phyloP scores from a whole-genome alignment of 2,797 vertebrate species.

The Lithobates pipiens region DNA sequence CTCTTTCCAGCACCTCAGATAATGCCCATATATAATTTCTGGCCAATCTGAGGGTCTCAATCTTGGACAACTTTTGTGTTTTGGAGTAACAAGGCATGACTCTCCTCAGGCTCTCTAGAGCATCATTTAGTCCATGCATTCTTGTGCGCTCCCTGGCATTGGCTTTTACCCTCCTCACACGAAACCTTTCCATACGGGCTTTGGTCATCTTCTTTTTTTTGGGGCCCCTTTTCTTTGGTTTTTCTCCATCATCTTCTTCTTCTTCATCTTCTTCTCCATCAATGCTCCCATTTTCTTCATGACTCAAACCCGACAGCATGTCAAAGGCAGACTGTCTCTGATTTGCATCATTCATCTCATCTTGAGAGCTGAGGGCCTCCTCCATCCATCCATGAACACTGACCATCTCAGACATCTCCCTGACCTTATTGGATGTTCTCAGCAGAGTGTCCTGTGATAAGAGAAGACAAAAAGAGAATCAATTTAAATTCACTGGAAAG shows the following conservation, averaged over 20 bases:
- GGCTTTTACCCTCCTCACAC: conserved; percentile 88
- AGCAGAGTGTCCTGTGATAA: conserved; percentile 80
- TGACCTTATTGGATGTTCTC: conserved; percentile 81
- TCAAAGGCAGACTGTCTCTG: conserved; percentile 72
- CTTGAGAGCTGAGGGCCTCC: conserved; percentile 81
- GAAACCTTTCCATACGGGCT: conserved; percentile 90
- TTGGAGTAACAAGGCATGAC: conserved; percentile 99
- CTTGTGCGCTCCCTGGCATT: conserved; percentile 93
- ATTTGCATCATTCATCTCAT: conserved; percentile 79
- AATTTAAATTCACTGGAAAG: background rate
- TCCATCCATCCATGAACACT: conserved; percentile 86
- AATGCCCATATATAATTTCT: conserved; percentile 98
- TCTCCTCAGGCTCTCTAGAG: conserved; percentile 88
- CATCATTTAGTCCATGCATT: conserved; percentile 96
- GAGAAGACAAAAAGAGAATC: background rate
- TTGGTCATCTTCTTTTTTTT: conserved; percentile 99
- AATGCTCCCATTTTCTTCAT: conserved; percentile 72
- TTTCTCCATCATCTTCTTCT: conserved; percentile 81
- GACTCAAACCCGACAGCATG: conserved; percentile 67
- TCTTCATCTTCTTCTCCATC: conserved; percentile 81
- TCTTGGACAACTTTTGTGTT: conserved; percentile 96
- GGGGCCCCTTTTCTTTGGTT: conserved; percentile 91
- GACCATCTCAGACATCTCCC: conserved; percentile 83
- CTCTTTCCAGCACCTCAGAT: conserved; percentile 91
- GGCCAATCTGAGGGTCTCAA: conserved; percentile 92